Evolutionary conservation across 2,888 invertebrate genomes (phyloP).

Genomic region (Iphiclides podalirius): DNA sequence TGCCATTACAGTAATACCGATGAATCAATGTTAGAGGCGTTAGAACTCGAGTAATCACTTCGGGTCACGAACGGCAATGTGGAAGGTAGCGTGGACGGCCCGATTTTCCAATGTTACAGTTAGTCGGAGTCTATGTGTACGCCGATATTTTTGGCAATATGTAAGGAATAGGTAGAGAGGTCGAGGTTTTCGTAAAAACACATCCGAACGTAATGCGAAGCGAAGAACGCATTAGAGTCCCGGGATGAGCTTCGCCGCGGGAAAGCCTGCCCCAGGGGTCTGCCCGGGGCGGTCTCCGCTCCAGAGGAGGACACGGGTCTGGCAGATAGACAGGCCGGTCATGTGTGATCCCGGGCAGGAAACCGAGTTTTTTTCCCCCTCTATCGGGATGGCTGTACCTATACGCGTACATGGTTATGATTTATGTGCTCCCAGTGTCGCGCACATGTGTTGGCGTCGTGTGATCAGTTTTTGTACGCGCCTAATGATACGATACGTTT

Average conservation of each 20-base stretch:
- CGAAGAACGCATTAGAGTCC: conserved; percentile 67
- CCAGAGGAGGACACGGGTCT: conserved; percentile 80
- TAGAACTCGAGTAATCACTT: no score
- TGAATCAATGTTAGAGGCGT: no score
- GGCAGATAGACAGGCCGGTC: conserved; percentile 81
- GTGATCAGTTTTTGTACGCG: conserved; percentile 60
- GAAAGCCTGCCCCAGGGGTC: conserved; percentile 75
- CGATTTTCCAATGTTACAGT: no score
- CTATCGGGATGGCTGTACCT: conserved; percentile 68
- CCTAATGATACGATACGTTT: conserved; percentile 54
- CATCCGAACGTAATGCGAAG: no score
- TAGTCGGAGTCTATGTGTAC: no score
- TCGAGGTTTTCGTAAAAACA: no score
- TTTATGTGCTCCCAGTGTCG: conserved; percentile 64
- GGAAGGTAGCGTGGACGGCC: no score
- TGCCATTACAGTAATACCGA: no score
- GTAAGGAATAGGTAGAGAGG: no score
- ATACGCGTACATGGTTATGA: conserved; percentile 68
- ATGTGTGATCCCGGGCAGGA: conserved; percentile 79
- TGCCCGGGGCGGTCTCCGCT: conserved; percentile 75
- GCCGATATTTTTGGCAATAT: no score
- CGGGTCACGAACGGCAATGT: no score
- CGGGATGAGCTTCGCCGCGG: conserved; percentile 79
- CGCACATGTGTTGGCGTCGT: conserved; percentile 72
- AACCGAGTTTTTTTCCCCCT: conserved; percentile 73